A percentile compares a stretch with the other conserved stretches of the same genome.
phyloP scores from a whole-genome alignment of 1,140 invertebrate species.

The Cydia amplana region DNA sequence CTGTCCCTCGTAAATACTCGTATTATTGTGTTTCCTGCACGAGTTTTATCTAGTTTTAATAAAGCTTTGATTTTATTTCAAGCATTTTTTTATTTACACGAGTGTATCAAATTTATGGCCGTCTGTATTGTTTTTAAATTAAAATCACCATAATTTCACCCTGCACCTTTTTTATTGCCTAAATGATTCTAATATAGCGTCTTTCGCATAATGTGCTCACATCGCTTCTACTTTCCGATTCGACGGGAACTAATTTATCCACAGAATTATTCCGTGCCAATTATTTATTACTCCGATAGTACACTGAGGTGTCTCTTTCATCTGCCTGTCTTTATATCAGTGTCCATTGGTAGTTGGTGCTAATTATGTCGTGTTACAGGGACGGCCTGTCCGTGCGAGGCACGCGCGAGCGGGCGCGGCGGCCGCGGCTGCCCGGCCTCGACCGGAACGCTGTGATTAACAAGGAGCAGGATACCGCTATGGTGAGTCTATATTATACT shows the following conservation, averaged over 20 bases:
- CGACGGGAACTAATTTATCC: too few species aligned
- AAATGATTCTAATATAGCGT: background rate
- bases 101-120: background rate
- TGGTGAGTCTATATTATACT: constrained; percentile 48
- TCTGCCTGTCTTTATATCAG: background rate
- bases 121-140: background rate
- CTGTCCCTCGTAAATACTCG: background rate
- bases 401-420: constrained; percentile 59
- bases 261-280: too few species aligned
- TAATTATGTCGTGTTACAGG: constrained; percentile 42
- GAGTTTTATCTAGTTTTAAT: background rate
- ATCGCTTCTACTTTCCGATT: background rate
- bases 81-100: background rate
- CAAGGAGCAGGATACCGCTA: constrained; percentile 69
- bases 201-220: background rate
- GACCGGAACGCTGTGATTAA: constrained; percentile 68
- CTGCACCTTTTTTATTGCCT: background rate
- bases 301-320: too few species aligned
- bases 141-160: background rate
- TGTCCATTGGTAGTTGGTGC: background rate
- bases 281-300: too few species aligned
- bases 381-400: constrained; percentile 66
- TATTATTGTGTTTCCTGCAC: background rate
- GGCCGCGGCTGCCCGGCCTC: constrained; percentile 58
- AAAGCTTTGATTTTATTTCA: background rate